Percentiles rank a stretch among this genome's conserved stretches.
Evolutionary conservation across 2,797 vertebrate species (phyloP).

Genomic region (Ptychobarbus kaznakovi): DNA sequence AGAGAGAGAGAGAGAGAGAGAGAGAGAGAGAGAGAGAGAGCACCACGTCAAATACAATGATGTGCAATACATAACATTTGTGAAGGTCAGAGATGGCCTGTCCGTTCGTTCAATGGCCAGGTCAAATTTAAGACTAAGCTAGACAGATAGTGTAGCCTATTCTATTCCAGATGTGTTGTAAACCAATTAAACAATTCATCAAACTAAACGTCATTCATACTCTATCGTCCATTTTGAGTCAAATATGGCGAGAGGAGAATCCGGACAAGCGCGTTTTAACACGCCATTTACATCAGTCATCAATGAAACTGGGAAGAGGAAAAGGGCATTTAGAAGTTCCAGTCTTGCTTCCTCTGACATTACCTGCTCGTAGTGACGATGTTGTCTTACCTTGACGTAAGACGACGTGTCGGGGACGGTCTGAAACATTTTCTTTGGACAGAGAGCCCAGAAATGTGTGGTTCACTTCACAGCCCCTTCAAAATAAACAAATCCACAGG

Average conservation of each 20-base stretch:
- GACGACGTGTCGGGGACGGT: slow-evolving; percentile 96
- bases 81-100: not conserved
- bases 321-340: slow-evolving; percentile 8
- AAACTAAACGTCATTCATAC: not conserved
- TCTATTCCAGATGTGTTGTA: not conserved
- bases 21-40: slow-evolving; percentile 46
- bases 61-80: slow-evolving; percentile 56
- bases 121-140: slow-evolving; percentile 7
- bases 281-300: slow-evolving; percentile 35
- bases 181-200: not conserved
- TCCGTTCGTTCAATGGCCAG: not conserved
- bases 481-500: slow-evolving; percentile 22
- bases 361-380: slow-evolving; percentile 85
- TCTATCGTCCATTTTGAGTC: not conserved
- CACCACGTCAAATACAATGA: slow-evolving; percentile 78
- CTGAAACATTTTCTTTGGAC: slow-evolving; percentile 91
- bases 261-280: slow-evolving; percentile 11
- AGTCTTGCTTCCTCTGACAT: slow-evolving; percentile 63
- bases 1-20: slow-evolving; percentile 40
- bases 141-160: not conserved
- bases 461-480: slow-evolving; percentile 62
- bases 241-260: not conserved
- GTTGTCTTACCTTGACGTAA: slow-evolving; percentile 98
- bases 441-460: slow-evolving; percentile 53
- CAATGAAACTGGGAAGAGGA: slow-evolving; percentile 33